phyloP scores from a whole-genome alignment of 2,113 vertebrate genomes.

The Oryzias javanicus region DNA sequence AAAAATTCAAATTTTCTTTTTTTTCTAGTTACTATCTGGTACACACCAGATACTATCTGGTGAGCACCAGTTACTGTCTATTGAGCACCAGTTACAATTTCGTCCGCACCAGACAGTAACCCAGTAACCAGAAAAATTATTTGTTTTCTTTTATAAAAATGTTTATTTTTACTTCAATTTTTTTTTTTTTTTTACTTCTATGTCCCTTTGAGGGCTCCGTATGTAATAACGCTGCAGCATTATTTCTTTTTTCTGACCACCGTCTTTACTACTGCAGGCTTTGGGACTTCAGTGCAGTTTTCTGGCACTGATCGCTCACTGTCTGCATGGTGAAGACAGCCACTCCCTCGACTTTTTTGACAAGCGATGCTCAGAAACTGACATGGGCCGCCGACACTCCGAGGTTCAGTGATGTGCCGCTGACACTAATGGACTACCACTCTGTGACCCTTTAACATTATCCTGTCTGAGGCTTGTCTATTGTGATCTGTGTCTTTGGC shows the following conservation, averaged over 20 bases:
- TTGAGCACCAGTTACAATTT: too few relatives aligned
- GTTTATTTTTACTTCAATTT: too few relatives aligned
- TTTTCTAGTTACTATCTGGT: too few relatives aligned
- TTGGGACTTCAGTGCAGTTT: constrained; percentile 14
- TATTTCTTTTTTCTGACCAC: constrained; percentile 1
- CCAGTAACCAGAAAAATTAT: too few relatives aligned
- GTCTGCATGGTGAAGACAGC: constrained; percentile 38
- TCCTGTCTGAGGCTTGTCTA: constrained; percentile 28
- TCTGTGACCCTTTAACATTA: constrained; percentile 42
- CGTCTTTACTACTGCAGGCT: constrained; percentile 2
- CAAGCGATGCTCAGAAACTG: constrained; percentile 46
- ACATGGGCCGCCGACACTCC: constrained; percentile 48
- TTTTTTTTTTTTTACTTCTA: too few relatives aligned
- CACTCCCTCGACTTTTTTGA: constrained; percentile 42
- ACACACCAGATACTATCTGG: too few relatives aligned
- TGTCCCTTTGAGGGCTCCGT: too few relatives aligned
- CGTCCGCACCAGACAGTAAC: too few relatives aligned
- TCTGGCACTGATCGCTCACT: constrained; percentile 38
- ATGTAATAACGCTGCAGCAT: constrained; percentile 8
- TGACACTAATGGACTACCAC: constrained; percentile 67
- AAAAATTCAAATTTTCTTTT: too few relatives aligned
- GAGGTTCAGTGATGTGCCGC: constrained; percentile 39
- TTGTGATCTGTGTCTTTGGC: constrained; percentile 11
- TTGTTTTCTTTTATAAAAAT: too few relatives aligned
- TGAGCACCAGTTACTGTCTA: too few relatives aligned